phyloP scores from a whole-genome alignment of 2,113 vertebrate genomes.

The Pituophis catenifer region DNA sequence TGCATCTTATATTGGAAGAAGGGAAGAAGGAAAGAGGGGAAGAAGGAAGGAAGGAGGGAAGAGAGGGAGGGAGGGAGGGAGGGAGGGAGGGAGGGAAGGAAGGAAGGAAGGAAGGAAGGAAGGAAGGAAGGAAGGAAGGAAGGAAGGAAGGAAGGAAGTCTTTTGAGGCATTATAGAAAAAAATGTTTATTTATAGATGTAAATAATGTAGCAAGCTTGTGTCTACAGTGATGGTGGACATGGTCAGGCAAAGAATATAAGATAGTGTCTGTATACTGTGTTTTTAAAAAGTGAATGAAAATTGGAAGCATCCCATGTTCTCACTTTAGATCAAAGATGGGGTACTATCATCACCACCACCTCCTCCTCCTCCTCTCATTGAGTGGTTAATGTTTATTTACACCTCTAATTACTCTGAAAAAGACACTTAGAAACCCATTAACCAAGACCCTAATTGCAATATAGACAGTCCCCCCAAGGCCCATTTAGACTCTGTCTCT shows the following conservation, averaged over 20 bases:
- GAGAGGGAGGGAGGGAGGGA: too few species aligned
- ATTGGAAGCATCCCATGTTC: background rate
- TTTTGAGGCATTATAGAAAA: background rate
- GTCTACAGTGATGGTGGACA: background rate
- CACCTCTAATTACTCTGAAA: constrained; percentile 40
- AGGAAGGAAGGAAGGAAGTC: background rate
- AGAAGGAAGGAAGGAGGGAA: too few species aligned
- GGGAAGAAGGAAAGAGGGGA: rapidly evolving
- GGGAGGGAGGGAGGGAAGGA: background rate
- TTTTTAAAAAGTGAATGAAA: background rate
- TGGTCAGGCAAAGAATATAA: background rate
- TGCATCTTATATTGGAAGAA: background rate
- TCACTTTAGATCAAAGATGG: background rate
- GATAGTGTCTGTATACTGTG: background rate
- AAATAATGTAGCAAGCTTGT: background rate
- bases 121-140: background rate
- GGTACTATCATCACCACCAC: background rate
- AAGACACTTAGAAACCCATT: constrained; percentile 43
- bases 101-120: too few species aligned
- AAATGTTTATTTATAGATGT: background rate
- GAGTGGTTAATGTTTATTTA: constrained; percentile 32
- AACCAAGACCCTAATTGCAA: constrained; percentile 29
- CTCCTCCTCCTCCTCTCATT: background rate
- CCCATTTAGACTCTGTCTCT: background rate
- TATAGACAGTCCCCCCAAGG: constrained; percentile 24